Evolutionary conservation across 2,888 invertebrate species (phyloP).

Genomic region (Dusona sp.): DNA sequence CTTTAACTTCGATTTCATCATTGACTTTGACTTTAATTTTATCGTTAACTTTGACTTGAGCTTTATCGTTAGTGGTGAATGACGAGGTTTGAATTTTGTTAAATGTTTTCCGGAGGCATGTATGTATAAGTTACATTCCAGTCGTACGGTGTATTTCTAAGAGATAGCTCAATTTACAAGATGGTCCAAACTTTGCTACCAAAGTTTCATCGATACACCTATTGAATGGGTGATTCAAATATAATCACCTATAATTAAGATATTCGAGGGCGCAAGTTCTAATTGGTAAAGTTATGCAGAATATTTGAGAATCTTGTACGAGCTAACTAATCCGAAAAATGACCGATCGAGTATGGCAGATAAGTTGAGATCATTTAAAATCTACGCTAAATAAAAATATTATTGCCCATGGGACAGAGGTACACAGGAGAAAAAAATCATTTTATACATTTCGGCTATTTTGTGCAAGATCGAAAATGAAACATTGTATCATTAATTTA

Average conservation of each 20-base stretch:
- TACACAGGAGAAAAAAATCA: too few relatives aligned
- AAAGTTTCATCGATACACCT: neutral
- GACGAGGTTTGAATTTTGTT: neutral
- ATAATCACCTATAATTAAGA: neutral
- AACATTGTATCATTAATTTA: too few relatives aligned
- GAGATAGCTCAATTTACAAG: neutral
- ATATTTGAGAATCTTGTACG: neutral
- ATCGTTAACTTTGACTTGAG: too few relatives aligned
- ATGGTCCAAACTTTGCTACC: neutral
- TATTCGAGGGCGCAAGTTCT: neutral
- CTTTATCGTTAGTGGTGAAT: neutral
- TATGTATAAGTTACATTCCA: neutral
- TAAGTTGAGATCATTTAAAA: neutral
- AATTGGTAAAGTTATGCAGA: neutral
- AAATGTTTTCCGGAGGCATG: neutral
- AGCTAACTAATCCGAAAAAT: neutral
- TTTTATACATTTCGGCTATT: too few relatives aligned
- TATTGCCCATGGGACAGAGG: too few relatives aligned
- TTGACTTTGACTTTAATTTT: too few relatives aligned
- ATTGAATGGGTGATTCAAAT: neutral
- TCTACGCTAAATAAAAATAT: neutral
- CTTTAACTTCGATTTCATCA: neutral
- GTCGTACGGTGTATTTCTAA: neutral
- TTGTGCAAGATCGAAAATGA: too few relatives aligned
- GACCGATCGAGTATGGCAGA: neutral